A percentile compares a stretch with the other conserved stretches of the same genome.
Evolutionary conservation across 1,140 invertebrate species (phyloP).

Genomic region (Apis mellifera): Amel_HAv3.1 CM009942.2:10932501-10933000

Average conservation of each 20-base stretch:
- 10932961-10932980: constrained; percentile 63
- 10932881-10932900: constrained; percentile 63
- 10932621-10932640: constrained; percentile 6
- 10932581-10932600: constrained; percentile 29
- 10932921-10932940: constrained; percentile 30
- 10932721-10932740: no score
- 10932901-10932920: constrained; percentile 48
- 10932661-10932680: no score
- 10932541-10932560: constrained; percentile 56
- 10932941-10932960: constrained; percentile 22
- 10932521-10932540: constrained; percentile 54
- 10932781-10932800: background rate
- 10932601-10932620: constrained; percentile 22
- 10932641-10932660: background rate
- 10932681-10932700: no score
- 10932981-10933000: constrained; percentile 55
- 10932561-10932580: constrained; percentile 35
- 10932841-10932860: constrained; percentile 28
- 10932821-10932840: background rate
- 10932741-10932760: no score
- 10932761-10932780: no score
- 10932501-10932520: constrained; percentile 60
- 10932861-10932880: constrained; percentile 36
- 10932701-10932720: no score
- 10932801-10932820: constrained; percentile 12